Evolutionary conservation across 2,797 vertebrate genomes (phyloP), one percentile per base, ranked within the genome.

Genomic region (Buceros bicornis): DNA sequence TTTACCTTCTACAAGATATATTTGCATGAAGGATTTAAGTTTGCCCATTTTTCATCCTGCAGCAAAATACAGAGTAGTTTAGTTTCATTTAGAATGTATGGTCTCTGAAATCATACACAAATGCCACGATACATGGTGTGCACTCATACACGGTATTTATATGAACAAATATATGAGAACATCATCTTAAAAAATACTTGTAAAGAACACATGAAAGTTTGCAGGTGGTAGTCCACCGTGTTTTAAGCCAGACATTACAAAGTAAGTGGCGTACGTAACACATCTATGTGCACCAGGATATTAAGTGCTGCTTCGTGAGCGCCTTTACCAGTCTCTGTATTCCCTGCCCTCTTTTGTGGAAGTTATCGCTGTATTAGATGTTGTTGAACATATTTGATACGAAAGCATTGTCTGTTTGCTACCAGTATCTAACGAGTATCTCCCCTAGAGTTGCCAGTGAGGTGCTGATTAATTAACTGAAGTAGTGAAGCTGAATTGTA

Each of bases 391-490:
- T 97, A 98, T 98, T 98, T 97, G 97, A 98, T 98, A 98, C 97
- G 97, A 98, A 98, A 98, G 97, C 97, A 96, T 92, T 98, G 98
- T 98, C 98, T 98, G 97, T 98, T 97, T 97, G 97, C 97, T 97
- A 97, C 98, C 96, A 97, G 96, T 97, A 98, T 97, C 98, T 98
- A 98, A 98, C 95, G 82, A 98, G 97, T 97, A 96, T 98, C 98
- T 98, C 98, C 98, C 98, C 96, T 57, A 97, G 98, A 98, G 98
- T 98, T 98, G 97, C 98, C 98, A 98, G 98, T 97, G 97, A 98
- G 98, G 98, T 98, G 97, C 98, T 98, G 98, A 98, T 98, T 98
- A 98, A 98, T 98, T 98, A 98, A 98, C 98, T 98, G 97, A 98
- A 98, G 98, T 98, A 98, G 97, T 96, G 97, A 97, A 98, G 98